A percentile compares a stretch with the other conserved stretches of the same genome.
Evolutionary conservation across 2,113 vertebrate species (phyloP).

Genomic region (Megaceryle maxima): DNA sequence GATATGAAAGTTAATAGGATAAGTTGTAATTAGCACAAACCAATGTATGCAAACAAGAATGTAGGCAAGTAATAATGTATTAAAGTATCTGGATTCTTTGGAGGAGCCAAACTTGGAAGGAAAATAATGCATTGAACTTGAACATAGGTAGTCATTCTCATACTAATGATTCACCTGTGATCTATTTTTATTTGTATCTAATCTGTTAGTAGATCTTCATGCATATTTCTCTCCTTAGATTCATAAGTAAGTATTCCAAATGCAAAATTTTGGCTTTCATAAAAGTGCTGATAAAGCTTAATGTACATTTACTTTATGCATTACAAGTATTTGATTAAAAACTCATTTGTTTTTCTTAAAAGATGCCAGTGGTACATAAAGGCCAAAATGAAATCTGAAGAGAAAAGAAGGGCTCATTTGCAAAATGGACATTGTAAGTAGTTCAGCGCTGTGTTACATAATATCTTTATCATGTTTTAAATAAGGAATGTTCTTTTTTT

Average conservation of each 20-base stretch:
- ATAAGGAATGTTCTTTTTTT: not conserved
- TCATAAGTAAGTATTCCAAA: not conserved
- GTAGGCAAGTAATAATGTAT: not conserved
- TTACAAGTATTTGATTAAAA: not conserved
- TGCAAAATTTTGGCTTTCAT: not conserved
- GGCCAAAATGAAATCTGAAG: conserved; percentile 97
- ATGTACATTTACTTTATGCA: not conserved
- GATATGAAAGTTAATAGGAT: not conserved
- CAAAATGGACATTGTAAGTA: conserved; percentile 93
- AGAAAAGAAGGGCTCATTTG: conserved; percentile 90
- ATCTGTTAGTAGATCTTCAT: not conserved
- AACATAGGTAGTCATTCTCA: not conserved
- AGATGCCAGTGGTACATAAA: conserved; percentile 98
- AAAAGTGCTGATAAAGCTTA: not conserved
- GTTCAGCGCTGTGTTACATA: not conserved
- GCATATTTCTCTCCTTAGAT: not conserved
- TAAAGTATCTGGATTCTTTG: not conserved
- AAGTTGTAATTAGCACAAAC: not conserved
- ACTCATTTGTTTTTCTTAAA: conserved; percentile 50
- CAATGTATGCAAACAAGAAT: not conserved
- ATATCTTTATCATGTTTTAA: not conserved
- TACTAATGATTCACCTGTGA: not conserved
- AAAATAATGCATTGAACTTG: not conserved
- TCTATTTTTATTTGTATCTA: not conserved
- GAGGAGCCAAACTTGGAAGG: not conserved